These are phyloP conservation scores for Volucella inanis DNA, from an alignment of 2,888 invertebrate genomes.

Conservation along the genomic window DNA sequence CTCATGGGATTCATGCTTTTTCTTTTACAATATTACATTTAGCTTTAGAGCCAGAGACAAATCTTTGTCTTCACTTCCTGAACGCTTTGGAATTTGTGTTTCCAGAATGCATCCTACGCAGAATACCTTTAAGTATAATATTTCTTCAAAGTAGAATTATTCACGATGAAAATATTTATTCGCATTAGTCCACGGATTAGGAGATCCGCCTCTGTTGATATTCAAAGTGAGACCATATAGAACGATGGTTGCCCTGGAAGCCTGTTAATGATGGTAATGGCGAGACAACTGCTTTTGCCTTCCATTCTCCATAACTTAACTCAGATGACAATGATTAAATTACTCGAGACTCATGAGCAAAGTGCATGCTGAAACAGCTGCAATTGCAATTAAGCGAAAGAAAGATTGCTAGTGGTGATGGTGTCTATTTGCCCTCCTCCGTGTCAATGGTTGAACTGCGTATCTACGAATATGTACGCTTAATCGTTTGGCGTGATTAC, in stretches of 20 bases:
- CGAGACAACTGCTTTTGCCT: constrained; percentile 20
- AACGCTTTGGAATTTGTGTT: constrained; percentile 1
- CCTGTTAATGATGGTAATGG: constrained; percentile 31
- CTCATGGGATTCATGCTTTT: not conserved
- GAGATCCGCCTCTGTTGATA: not conserved
- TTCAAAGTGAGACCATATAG: too few species aligned
- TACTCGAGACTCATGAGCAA: constrained; percentile 24
- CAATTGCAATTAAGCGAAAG: constrained; percentile 46
- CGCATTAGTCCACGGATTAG: not conserved
- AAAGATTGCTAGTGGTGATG: constrained; percentile 11
- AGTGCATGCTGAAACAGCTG: constrained; percentile 12
- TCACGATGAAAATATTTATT: constrained; percentile 24
- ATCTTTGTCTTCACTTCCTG: constrained; percentile 15
- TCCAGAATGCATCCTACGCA: not conserved
- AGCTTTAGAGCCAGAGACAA: not conserved
- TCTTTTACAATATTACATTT: too few species aligned
- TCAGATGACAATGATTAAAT: constrained; percentile 59
- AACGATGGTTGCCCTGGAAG: not conserved
- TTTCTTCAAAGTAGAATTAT: constrained; percentile 15
- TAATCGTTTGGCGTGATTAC: constrained; percentile 17
- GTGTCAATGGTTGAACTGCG: constrained; percentile 12
- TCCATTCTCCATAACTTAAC: constrained; percentile 36
- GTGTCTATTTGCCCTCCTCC: not conserved
- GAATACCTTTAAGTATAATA: not conserved
- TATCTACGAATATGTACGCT: not conserved